A percentile compares a stretch with the other conserved stretches of the same genome.
Evolutionary conservation across 1,140 invertebrate genomes (phyloP).

Genomic region (Nylanderia fulva): DNA sequence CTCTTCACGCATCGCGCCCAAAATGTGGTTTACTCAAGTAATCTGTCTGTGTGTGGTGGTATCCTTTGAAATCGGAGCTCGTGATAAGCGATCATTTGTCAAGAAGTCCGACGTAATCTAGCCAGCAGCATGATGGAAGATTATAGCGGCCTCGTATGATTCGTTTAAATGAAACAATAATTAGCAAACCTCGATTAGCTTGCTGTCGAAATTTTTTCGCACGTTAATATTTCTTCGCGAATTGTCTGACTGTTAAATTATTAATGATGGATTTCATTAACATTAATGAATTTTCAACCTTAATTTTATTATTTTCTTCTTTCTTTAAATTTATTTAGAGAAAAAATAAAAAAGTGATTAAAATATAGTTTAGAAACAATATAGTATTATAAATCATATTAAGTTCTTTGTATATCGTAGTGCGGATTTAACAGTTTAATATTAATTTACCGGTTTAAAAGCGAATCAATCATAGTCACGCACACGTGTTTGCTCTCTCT

Average conservation of each 20-base stretch:
- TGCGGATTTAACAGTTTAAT: constrained; percentile 30
- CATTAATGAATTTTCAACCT: constrained; percentile 23
- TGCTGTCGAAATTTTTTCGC: not conserved
- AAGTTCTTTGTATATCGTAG: constrained; percentile 18
- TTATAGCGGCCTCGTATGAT: constrained; percentile 10
- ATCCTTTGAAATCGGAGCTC: constrained; percentile 22
- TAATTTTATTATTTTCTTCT: not conserved
- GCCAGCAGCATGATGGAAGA: constrained; percentile 36
- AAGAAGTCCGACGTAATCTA: constrained; percentile 19
- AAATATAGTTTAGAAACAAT: constrained; percentile 10
- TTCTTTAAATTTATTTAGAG: not conserved
- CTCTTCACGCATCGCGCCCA: constrained; percentile 55
- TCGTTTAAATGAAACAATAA: constrained; percentile 44
- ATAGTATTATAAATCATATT: not conserved
- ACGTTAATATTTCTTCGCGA: constrained; percentile 5
- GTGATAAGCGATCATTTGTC: constrained; percentile 61
- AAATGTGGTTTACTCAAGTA: not conserved
- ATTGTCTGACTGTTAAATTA: constrained; percentile 18
- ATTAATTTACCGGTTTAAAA: constrained; percentile 28
- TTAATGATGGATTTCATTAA: not conserved
- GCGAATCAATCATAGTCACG: constrained; percentile 59
- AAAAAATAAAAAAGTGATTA: not conserved
- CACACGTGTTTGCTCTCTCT: constrained; percentile 47
- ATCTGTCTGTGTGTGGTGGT: not conserved
- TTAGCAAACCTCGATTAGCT: constrained; percentile 42